A percentile compares a stretch with the other conserved stretches of the same genome.
Conservation (phyloP, 2,797 vertebrate species). For the Arctocebus calabarensis region DNA sequence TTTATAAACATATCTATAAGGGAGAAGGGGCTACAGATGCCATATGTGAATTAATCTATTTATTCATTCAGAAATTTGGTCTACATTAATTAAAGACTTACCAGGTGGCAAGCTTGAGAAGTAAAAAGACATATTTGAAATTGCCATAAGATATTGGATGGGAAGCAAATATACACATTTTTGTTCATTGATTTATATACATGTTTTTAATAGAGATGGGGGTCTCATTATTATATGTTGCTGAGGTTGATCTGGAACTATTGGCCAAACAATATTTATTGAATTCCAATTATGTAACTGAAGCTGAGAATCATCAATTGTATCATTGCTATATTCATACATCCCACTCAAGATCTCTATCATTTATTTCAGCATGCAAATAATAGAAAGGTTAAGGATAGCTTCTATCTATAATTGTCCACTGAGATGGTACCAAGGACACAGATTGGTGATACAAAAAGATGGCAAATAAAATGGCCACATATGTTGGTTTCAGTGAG, state of each 20-base stretch:
- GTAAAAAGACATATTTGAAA: background rate
- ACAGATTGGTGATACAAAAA: background rate
- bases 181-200: background rate
- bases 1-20: background rate
- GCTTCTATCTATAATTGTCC: background rate
- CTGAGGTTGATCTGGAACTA: background rate
- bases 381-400: background rate
- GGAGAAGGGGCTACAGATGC: background rate
- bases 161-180: background rate
- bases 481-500: rapidly evolving
- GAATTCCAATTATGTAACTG: background rate
- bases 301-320: background rate
- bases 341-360: background rate
- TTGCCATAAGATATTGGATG: background rate
- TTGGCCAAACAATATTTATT: background rate
- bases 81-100: background rate
- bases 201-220: background rate
- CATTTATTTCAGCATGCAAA: background rate
- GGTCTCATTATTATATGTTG: background rate
- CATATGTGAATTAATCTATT: slow-evolving; percentile 8
- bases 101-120: background rate
- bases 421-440: background rate
- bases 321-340: background rate
- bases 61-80: slow-evolving; percentile 1
- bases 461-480: background rate